Base-by-base conservation (phyloP, 1,140 invertebrate genomes). In the Cyclina sinensis region DNA sequence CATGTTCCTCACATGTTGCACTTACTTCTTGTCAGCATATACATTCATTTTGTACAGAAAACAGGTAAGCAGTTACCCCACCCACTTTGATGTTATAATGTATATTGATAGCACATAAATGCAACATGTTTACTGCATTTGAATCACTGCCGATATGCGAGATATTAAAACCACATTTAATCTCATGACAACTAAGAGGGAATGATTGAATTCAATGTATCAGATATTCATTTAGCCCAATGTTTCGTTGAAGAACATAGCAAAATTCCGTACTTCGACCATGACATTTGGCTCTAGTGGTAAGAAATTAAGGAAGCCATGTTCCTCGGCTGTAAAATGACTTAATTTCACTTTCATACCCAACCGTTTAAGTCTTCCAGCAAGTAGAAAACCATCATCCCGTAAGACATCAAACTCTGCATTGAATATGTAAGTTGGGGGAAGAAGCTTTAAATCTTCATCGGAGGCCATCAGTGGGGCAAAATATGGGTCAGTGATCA, bases 381-480 rank as follows among this genome's bases (percentile, higher is more conserved):
- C 91, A 32, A 90, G 91, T 35, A 93, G 32, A 51, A 92, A 81
- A 3, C 83, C 90, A 24, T 93, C 92, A 80, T 93, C 92, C 51
- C 92, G 51, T n/a, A 92, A 48, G 0, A 91, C 85, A 70, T 93
- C 92, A 87, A 87, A 90, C 70, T 92, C 86, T 32, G 65, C 51
- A 1, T 89, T 76, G 2, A 91, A 27, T 5, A 93, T 78, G 35
- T 85, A 90, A 21, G 91, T 59, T 1, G 74, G 74, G 0, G 91
- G 92, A 9, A 93, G n/a, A 7, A 37, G 27, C 37, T 48, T 27
- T 16, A 92, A 73, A 30, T 85, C 70, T 37, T 73, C 48, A 82
- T 88, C 86, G 27, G 86, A 70, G 0, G 90, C 86, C 68, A 91
- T 83, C n/a, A 91, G 37, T 18, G 90, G 91, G 2, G 82, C 65